A percentile compares a stretch with the other conserved stretches of the same genome.
These are phyloP conservation scores for Dromaius novaehollandiae DNA, from an alignment of 2,113 vertebrate species.

Conservation along the genomic window DNA sequence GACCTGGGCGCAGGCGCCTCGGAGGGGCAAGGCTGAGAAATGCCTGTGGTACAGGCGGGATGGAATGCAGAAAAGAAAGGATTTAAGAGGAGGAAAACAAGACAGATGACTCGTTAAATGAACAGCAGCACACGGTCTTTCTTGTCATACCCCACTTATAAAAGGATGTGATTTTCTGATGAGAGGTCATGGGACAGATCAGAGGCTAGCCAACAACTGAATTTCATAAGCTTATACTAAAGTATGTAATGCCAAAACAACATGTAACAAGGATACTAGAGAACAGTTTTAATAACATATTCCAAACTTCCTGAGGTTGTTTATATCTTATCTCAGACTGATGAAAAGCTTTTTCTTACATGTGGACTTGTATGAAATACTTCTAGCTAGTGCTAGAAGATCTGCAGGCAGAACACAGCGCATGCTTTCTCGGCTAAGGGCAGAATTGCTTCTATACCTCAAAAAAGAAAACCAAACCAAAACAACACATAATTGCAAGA, in stretches of 20 bases:
- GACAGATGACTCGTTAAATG: neutral
- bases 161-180: neutral
- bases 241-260: conserved; percentile 28
- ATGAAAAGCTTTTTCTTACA: conserved; percentile 57
- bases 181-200: neutral
- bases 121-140: neutral
- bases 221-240: conserved; percentile 15
- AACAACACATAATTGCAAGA: neutral
- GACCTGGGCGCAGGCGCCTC: neutral
- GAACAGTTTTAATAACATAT: conserved; percentile 56
- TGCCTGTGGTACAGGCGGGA: neutral
- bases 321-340: conserved; percentile 66
- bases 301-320: conserved; percentile 79
- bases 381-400: conserved; percentile 23
- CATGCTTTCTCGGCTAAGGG: neutral
- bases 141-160: neutral
- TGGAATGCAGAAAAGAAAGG: neutral
- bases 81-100: neutral
- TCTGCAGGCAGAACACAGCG: conserved; percentile 2
- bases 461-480: neutral
- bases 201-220: neutral
- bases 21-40: neutral
- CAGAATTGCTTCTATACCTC: neutral
- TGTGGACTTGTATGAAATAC: conserved; percentile 25
- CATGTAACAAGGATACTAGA: conserved; percentile 37